Evolutionary conservation across 2,797 vertebrate genomes (phyloP).

Genomic region (Apogon talboti): DNA sequence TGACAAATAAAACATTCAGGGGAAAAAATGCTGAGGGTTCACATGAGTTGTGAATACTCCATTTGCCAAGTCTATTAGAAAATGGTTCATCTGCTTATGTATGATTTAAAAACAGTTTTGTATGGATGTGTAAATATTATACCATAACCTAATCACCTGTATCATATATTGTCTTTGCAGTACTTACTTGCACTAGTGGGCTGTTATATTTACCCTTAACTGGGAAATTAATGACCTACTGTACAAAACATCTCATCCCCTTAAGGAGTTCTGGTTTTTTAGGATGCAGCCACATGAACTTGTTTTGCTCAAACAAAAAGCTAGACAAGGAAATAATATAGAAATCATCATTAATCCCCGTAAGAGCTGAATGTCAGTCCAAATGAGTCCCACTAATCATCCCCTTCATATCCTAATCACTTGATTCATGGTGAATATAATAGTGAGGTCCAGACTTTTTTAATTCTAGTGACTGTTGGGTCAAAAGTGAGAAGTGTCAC

Average conservation of each 20-base stretch:
- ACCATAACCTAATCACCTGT: not conserved
- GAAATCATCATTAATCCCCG: slow-evolving; percentile 30
- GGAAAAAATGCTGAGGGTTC: not conserved
- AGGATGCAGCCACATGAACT: slow-evolving; percentile 14
- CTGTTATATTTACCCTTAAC: not conserved
- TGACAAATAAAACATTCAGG: slow-evolving; percentile 24
- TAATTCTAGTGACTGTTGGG: slow-evolving; percentile 11
- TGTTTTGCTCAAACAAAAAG: not conserved
- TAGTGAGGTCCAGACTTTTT: not conserved
- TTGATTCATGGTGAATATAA: slow-evolving; percentile 27
- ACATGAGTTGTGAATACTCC: slow-evolving; percentile 16
- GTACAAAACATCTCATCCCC: slow-evolving; percentile 14
- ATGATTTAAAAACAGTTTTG: not conserved
- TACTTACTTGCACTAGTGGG: not conserved
- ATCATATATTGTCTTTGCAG: not conserved
- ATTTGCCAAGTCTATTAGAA: slow-evolving; percentile 3
- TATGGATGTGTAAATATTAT: not conserved
- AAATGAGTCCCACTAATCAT: slow-evolving; percentile 27
- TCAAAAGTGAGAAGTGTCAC: slow-evolving; percentile 18
- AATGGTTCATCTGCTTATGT: not conserved
- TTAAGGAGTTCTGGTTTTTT: not conserved
- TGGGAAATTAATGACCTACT: not conserved
- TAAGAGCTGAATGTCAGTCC: slow-evolving; percentile 14
- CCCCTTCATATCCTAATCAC: slow-evolving; percentile 14
- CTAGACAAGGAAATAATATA: slow-evolving; percentile 30